phyloP scores from a whole-genome alignment of 37 sponge, comb jelly and placozoan genomes.

The Crambe crambe region DNA sequence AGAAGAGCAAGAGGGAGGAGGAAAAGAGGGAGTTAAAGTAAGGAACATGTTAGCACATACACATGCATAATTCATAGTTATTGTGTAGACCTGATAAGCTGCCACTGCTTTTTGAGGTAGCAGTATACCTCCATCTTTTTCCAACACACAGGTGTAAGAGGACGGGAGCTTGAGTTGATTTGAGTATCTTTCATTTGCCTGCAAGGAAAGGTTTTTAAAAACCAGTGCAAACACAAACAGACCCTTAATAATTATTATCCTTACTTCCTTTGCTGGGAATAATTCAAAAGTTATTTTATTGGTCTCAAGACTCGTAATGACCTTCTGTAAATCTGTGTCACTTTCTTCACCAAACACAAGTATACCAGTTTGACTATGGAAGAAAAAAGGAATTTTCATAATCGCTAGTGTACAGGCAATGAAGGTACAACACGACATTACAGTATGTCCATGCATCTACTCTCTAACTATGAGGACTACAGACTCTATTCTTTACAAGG shows the following conservation, averaged over 20 bases:
- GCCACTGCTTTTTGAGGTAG: slow-evolving; percentile 44
- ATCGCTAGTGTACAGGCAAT: too few relatives aligned
- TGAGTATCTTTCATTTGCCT: slow-evolving; percentile 44
- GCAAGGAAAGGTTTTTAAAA: too few relatives aligned
- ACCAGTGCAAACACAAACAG: too few relatives aligned
- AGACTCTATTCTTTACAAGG: too few relatives aligned
- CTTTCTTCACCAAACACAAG: slow-evolving; percentile 38
- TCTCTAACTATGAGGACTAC: too few relatives aligned
- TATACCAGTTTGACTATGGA: slow-evolving; percentile 51
- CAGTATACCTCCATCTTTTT: slow-evolving; percentile 66
- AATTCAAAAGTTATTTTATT: slow-evolving; percentile 4
- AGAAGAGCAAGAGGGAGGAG: too few relatives aligned
- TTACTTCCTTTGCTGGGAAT: slow-evolving; percentile 14
- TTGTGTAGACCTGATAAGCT: slow-evolving; percentile 59
- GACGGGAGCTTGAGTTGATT: slow-evolving; percentile 61
- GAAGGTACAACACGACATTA: too few relatives aligned
- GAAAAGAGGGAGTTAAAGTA: too few relatives aligned
- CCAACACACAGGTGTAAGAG: slow-evolving; percentile 55
- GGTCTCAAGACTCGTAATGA: neutral
- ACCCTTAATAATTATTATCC: neutral
- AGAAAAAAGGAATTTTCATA: too few relatives aligned
- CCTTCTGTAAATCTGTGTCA: neutral
- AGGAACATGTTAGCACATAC: too few relatives aligned
- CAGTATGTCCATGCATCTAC: too few relatives aligned
- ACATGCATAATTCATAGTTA: too few relatives aligned